phyloP scores from a whole-genome alignment of 2,797 vertebrate genomes.

The Propithecus perrieri region DNA sequence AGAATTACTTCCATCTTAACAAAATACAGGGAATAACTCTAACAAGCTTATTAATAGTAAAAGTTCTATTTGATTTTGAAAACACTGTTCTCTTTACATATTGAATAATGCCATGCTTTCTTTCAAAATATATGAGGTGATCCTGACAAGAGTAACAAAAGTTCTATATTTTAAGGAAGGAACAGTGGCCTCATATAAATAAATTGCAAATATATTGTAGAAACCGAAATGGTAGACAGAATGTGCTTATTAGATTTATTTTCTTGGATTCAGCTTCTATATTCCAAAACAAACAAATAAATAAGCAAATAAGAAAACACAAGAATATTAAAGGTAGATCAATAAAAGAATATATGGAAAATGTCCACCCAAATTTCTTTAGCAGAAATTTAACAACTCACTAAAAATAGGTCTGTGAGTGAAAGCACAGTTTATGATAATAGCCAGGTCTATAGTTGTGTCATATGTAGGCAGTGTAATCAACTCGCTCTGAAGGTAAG shows the following conservation, averaged over 20 bases:
- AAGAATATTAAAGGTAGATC: neutral
- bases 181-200: neutral
- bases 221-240: neutral
- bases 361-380: neutral
- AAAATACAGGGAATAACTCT: neutral
- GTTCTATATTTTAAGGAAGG: neutral
- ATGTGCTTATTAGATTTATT: neutral
- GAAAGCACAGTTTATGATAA: neutral
- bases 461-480: neutral
- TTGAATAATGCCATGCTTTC: neutral
- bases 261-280: slow-evolving; percentile 3
- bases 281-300: neutral
- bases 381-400: neutral
- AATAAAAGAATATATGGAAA: neutral
- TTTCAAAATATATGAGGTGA: neutral
- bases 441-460: neutral
- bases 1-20: neutral
- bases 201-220: neutral
- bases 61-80: neutral
- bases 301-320: neutral
- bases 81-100: neutral
- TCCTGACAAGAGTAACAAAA: neutral
- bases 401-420: neutral
- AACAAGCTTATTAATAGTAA: neutral
- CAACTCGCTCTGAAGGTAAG: neutral